Evolutionary conservation across 2,888 invertebrate genomes (phyloP), one percentile per base, ranked within the genome.

Genomic region (Scaptodrosophila latifasciaeformis): DNA sequence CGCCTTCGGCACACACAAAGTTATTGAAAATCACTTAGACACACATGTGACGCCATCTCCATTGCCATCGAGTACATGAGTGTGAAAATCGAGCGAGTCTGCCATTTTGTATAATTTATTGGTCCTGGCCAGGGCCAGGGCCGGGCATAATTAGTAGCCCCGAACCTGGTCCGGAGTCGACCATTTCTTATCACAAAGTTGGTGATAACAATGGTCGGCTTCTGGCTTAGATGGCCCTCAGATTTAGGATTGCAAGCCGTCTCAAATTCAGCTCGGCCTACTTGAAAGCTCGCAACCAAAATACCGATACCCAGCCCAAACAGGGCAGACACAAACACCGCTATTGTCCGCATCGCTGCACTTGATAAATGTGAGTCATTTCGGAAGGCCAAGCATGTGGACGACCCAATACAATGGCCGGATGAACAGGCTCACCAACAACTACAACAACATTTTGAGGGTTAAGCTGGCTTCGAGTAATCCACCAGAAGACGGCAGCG

Each of bases 1-100:
- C 57, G 52, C 62, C n/a, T 31, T 9, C 9, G n/a, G 39, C 27
- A 42, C 27, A 21, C 18, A 44, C 18, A 17, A 76, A 76, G 74
- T 79, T 76, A 77, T 76, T 76, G 80, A 79, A 75, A 75, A 75
- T 79, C 75, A 75, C 80, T 75, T 75, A 79, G 77, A 72, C 74
- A 70, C 75, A 75, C 75, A 75, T 75, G 75, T 75, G 75, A 64
- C 74, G 65, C 56, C 48, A 30, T 10, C 43, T 15, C 39, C 64
- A 42, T 31, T 30, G 24, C n/a, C 31, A n/a, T 49, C 27, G 62
- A 53, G 51, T 75, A 71, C 72, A 75, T 75, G 78, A 65, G 72
- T 67, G 44, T 42, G 51, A 49, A 60, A 62, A 58, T 57, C 62
- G 48, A 56, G 48, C 7, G 15, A 7, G 27, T 43, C 51, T 34